These are phyloP conservation scores for Peromyscus eremicus DNA, from an alignment of 2,797 vertebrate genomes.

Conservation along the genomic window DNA sequence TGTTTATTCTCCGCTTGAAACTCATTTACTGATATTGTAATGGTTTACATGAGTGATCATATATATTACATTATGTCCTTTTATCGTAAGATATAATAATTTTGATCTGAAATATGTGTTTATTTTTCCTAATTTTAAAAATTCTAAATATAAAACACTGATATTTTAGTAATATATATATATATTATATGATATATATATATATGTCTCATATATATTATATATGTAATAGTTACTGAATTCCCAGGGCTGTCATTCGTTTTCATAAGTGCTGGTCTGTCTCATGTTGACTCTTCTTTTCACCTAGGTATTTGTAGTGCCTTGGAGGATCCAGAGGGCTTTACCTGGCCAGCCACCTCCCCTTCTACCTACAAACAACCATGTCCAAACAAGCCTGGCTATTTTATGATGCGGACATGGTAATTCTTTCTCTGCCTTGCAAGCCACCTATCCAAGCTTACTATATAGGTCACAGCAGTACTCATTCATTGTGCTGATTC, in stretches of 20 bases:
- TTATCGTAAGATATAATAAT: neutral
- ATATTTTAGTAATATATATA: neutral
- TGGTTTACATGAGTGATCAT: neutral
- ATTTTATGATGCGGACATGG: constrained; percentile 93
- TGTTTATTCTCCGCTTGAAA: neutral
- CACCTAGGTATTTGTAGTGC: constrained; percentile 90
- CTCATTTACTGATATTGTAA: neutral
- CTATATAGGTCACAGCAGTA: neutral
- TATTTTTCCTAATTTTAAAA: neutral
- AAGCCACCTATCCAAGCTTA: neutral
- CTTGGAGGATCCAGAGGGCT: constrained; percentile 89
- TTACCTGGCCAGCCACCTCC: constrained; percentile 90
- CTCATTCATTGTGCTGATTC: neutral
- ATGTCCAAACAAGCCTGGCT: constrained; percentile 92
- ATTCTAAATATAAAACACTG: neutral
- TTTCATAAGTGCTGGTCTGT: neutral
- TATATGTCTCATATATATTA: neutral
- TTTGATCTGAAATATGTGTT: constrained; percentile 36
- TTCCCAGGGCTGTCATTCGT: neutral
- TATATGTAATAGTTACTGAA: neutral
- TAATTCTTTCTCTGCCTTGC: constrained; percentile 83
- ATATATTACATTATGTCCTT: neutral
- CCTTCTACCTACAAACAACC: constrained; percentile 88
- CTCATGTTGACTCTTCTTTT: constrained; percentile 6
- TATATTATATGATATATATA: too few relatives aligned